Percentiles rank a stretch among this genome's conserved stretches.
These are phyloP conservation scores for Rhamnusium bicolor DNA, from an alignment of 2,888 invertebrate genomes.

Conservation along the genomic window DNA sequence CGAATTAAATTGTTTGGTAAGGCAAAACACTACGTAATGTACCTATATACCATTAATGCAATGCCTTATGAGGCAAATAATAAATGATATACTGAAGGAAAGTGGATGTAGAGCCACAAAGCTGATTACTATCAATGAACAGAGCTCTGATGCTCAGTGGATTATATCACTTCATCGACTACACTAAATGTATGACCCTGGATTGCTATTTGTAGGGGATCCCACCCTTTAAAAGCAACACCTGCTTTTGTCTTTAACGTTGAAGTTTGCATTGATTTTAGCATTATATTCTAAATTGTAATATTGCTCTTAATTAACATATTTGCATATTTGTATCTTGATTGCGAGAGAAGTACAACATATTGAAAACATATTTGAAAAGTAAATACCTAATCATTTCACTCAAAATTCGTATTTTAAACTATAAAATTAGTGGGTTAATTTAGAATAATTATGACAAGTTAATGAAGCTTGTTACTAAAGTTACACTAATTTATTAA, in stretches of 20 bases:
- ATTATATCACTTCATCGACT: conserved; percentile 35
- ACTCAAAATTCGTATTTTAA: too few relatives aligned
- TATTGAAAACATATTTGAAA: not conserved
- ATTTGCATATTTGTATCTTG: not conserved
- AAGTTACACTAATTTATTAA: too few relatives aligned
- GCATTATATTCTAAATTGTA: not conserved
- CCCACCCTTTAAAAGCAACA: conserved; percentile 17
- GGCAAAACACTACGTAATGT: not conserved
- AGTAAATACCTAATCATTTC: too few relatives aligned
- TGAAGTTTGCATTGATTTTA: conserved; percentile 3
- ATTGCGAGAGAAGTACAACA: not conserved
- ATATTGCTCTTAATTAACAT: not conserved
- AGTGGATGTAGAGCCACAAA: conserved; percentile 33
- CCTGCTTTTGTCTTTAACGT: conserved; percentile 15
- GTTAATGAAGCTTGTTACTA: too few relatives aligned
- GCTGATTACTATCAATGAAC: conserved; percentile 37
- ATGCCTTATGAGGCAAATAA: conserved; percentile 4
- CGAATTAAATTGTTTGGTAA: too few relatives aligned
- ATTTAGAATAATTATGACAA: too few relatives aligned
- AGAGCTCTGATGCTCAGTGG: conserved; percentile 20
- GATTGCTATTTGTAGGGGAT: conserved; percentile 17
- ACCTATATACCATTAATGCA: not conserved
- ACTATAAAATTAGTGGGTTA: too few relatives aligned
- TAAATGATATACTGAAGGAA: conserved; percentile 3
- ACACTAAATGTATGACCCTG: conserved; percentile 24